Conservation (phyloP, 2,113 vertebrate genomes). For the Grammomys surdaster region DNA sequence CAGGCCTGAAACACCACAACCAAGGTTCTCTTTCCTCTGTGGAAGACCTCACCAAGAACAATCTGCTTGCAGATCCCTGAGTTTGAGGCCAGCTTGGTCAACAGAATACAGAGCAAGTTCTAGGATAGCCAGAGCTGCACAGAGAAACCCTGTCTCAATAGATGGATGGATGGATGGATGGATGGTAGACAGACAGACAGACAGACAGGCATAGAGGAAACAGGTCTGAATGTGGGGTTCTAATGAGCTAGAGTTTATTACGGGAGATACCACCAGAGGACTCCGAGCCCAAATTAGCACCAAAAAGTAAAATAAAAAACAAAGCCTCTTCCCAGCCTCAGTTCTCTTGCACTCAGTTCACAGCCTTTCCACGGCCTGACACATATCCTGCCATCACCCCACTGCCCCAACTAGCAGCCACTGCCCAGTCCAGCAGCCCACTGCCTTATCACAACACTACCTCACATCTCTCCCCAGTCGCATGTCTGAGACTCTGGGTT, state of each 20-base stretch:
- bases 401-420: neutral
- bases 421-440: neutral
- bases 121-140: neutral
- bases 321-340: neutral
- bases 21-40: neutral
- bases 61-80: neutral
- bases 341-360: neutral
- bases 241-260: neutral
- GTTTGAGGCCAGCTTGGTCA: neutral
- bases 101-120: neutral
- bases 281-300: neutral
- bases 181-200: fast-evolving
- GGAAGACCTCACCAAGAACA: neutral
- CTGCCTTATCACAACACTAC: too few species aligned
- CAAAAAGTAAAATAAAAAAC: neutral
- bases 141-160: neutral
- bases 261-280: neutral
- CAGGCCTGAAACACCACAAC: neutral
- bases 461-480: neutral
- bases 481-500: neutral
- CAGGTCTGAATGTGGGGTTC: neutral
- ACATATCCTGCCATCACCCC: neutral
- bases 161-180: neutral
- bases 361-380: neutral
- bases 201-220: neutral